Base-by-base conservation (phyloP, 2,888 invertebrate species). In the Trisateles emortualis region DNA sequence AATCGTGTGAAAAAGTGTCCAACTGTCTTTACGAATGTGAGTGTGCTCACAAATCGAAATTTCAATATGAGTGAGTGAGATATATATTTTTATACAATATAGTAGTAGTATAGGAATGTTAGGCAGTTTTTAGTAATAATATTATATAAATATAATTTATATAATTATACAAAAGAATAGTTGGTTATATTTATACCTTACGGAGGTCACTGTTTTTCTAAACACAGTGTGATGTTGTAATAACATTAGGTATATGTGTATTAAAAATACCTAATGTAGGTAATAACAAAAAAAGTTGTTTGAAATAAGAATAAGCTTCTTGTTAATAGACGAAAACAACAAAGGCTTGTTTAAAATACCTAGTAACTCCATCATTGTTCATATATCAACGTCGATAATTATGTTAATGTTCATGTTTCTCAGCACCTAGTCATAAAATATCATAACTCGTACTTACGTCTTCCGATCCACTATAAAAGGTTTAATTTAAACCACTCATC, bases 401-500 rank as follows among this genome's bases (percentile, higher is more conserved):
- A 32, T 33, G 13, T 54, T 52, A 39, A 57, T 47, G 50, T 17
- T 36, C 11, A 26, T 43, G 35, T 40, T 47, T 45, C 48, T 26
- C 24, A 35, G 16, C 36, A 56, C 39, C 52, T 36, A 41, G 36
- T 52, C 38, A 40, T 55, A 39, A 54, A 62, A 55, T 40, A 54
- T 38, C 16, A 6, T 43, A 22, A 35, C 42, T 29, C 13, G 13
- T 8, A 22, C 24, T 22, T 14, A n/a, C 22, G 19, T 48, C 45
- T 40, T 46, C 39, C 22, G 42, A 57, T 55, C 10, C 14, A 41
- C 32, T 50, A 36, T 58, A 52, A 56, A 59, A 46, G 52, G 44
- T 52, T 59, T 56, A 56, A 64, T 61, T 59, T 57, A 57, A 60
- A 57, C 51, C 61, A 58, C 51, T 64, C 59, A 39, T 55, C 54